phyloP scores from a whole-genome alignment of 1,140 invertebrate species.

The Dufourea novaeangliae region DNA sequence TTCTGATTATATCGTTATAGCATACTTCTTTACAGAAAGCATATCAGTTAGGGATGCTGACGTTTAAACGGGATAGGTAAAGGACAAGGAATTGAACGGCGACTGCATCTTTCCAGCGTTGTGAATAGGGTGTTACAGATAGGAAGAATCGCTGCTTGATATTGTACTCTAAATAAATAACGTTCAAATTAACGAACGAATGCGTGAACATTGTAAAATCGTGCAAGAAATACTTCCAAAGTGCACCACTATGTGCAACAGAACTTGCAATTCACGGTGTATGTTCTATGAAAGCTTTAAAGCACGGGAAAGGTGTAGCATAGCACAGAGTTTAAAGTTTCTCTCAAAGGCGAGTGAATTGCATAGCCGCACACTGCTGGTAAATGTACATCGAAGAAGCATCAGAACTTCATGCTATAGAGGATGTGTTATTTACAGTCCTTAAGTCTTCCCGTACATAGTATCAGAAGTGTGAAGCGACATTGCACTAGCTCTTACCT shows the following conservation, averaged over 20 bases:
- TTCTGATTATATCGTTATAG: not conserved
- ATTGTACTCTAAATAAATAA: conserved; percentile 53
- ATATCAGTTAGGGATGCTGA: conserved; percentile 43
- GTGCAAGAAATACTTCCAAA: conserved; percentile 14
- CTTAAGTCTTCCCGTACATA: conserved; percentile 33
- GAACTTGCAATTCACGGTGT: not conserved
- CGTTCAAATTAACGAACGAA: conserved; percentile 14
- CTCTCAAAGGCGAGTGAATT: conserved; percentile 22
- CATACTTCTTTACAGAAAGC: conserved; percentile 33
- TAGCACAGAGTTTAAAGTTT: not conserved
- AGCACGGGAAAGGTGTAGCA: conserved; percentile 3
- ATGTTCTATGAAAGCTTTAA: conserved; percentile 21
- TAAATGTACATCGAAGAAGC: conserved; percentile 31
- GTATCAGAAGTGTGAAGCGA: conserved; percentile 51
- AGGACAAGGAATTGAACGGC: conserved; percentile 21
- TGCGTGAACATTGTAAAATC: not conserved
- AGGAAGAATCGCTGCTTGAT: conserved; percentile 55
- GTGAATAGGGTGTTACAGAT: conserved; percentile 33
- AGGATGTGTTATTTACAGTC: conserved; percentile 45
- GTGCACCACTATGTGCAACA: not conserved
- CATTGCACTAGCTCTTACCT: conserved; percentile 85
- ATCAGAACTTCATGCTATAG: conserved; percentile 22
- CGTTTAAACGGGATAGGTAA: conserved; percentile 34
- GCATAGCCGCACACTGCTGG: not conserved
- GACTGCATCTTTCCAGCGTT: conserved; percentile 43